Conservation (phyloP, 2,888 invertebrate genomes). For the Rugalucina vietnamica region DNA sequence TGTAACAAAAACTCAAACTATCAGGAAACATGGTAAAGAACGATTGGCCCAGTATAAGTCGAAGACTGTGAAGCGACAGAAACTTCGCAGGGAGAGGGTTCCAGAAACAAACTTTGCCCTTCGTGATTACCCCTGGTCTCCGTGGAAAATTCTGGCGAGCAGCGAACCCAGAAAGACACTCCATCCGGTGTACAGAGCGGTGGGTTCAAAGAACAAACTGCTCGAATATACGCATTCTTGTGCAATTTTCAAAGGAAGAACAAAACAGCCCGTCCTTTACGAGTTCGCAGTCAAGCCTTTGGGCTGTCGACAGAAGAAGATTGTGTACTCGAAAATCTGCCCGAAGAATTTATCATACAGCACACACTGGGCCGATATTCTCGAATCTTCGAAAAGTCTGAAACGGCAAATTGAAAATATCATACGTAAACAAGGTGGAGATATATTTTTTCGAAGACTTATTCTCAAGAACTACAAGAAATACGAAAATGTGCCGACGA, state of each 20-base stretch:
- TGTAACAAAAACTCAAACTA: neutral
- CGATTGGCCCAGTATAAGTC: neutral
- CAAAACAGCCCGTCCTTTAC: neutral
- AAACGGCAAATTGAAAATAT: conserved; percentile 18
- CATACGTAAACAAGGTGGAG: conserved; percentile 7
- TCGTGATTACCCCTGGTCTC: conserved; percentile 27
- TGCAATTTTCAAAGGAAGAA: conserved; percentile 10
- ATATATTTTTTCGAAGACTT: conserved; percentile 21
- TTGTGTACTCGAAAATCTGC: neutral
- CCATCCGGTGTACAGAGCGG: too few relatives aligned
- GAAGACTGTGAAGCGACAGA: neutral
- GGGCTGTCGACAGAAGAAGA: neutral
- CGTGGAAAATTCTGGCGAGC: conserved; percentile 26
- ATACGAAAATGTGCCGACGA: neutral
- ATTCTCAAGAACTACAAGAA: neutral
- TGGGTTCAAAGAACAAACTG: neutral
- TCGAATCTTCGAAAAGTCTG: neutral
- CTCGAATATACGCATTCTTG: neutral
- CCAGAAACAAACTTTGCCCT: conserved; percentile 29
- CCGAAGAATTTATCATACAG: neutral
- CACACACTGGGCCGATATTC: neutral
- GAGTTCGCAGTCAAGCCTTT: conserved; percentile 19
- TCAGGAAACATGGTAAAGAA: neutral
- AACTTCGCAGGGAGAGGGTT: conserved; percentile 23
- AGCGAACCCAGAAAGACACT: neutral